Evolutionary conservation across 2,113 vertebrate genomes (phyloP).

Genomic region (Vidua chalybeata): DNA sequence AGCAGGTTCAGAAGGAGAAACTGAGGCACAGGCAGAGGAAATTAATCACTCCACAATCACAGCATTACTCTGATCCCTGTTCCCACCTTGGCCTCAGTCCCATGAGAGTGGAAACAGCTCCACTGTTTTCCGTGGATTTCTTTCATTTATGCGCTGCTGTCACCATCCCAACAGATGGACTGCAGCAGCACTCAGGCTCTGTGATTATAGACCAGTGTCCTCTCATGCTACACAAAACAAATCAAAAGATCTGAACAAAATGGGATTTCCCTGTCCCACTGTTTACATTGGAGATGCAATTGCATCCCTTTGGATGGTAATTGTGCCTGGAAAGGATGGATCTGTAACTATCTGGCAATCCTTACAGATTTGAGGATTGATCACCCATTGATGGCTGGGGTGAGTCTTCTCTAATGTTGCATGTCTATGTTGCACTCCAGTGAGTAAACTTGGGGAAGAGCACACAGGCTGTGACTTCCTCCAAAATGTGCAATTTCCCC

Average conservation of each 20-base stretch:
- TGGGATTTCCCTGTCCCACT: neutral
- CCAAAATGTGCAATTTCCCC: neutral
- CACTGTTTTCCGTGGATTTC: neutral
- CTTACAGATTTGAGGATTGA: neutral
- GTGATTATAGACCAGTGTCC: neutral
- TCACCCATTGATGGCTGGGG: neutral
- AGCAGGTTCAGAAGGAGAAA: neutral
- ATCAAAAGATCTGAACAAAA: neutral
- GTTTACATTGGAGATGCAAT: neutral
- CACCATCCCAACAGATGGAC: neutral
- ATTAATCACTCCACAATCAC: accelerated
- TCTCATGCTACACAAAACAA: neutral
- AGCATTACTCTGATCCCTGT: neutral
- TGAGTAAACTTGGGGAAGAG: neutral
- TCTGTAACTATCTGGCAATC: neutral
- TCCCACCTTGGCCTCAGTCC: neutral
- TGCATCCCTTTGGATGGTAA: neutral
- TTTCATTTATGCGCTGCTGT: neutral
- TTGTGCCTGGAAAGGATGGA: neutral
- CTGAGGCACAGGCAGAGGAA: neutral
- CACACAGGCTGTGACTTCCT: neutral
- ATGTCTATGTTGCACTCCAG: neutral
- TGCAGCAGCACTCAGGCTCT: neutral
- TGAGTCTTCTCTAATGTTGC: neutral
- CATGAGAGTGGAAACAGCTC: neutral